Base-by-base conservation (phyloP, 2,797 vertebrate genomes). In the Semaprochilodus insignis region DNA sequence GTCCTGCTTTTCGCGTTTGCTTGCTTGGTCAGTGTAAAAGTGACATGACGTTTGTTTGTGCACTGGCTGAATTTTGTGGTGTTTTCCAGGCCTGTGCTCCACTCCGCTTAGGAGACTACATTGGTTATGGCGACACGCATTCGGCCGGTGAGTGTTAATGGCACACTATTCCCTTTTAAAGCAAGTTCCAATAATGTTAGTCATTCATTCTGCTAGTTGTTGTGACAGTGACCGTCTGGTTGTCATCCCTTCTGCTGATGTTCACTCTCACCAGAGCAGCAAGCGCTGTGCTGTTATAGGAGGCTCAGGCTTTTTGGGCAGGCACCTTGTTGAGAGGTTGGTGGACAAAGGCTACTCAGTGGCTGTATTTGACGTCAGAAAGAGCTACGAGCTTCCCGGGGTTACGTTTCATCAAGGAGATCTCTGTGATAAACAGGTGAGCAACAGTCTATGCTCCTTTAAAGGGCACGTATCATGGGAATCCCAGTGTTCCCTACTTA, bases 251-350 rank as follows among this genome's bases (percentile, higher is more conserved):
- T 66, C 7, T 5, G 19, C 25, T 11, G 3, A 16, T 69, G 48
- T 83, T 83, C 55, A 17, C 60, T 72, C 0, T 0, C 0, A 1
- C 0, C 91, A 99, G 98, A 91, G 93, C 40, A 94, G 8, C 69
- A 97, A 95, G 85, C 95, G 92, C 7, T 99, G 98, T 72, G 91
- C 95, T 0, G 98, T 99, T 40, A 97, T 99, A 0, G 98, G 98
- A 0, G 98, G 98, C 13, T 97, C 96, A 0, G 98, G 98, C 0
- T 99, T 99, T 91, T 91, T 99, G 66, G 98, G 98, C 3, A 95
- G 95, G 90, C 96, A 99, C 92, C 77, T 99, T 90, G 98, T 98
- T 90, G 97, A 99, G 90, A 95, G 93, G 87, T 91, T 99, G 74
- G 67, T 99, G 91, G 94, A 94, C 1, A 94, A 88, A 81, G 97